Evolutionary conservation across 2,113 vertebrate species (phyloP), one percentile per base, ranked within the genome.

Genomic region (Tachysurus vachellii): DNA sequence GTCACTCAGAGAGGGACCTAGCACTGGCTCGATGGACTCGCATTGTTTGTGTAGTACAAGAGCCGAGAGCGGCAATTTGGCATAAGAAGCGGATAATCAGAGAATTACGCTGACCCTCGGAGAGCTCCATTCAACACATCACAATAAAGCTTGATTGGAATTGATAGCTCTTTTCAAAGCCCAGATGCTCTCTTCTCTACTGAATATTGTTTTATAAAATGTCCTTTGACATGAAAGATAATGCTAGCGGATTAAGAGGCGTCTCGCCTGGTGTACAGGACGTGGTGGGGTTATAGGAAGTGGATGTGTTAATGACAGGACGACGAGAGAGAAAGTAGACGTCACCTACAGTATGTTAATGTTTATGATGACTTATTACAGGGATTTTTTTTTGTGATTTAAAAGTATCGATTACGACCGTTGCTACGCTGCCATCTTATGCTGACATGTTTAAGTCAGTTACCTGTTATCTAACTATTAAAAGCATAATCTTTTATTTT

Each of bases 71-170:
- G 88, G 71, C 42, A 66, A 92, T 94, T 93, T 94, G 92, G 92
- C 90, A 91, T 44, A 57, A 91, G 92, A 92, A 89, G 71, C 88
- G 89, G 92, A 93, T 94, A 95, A 94, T 95, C 91, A 92, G 89
- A 90, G 93, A 91, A 92, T 92, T 90, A 87, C 88, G 83, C 85
- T 80, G 89, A 89, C 91, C 93, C 93, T 91, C 23, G 4, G 93
- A 94, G 92, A 92, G 92, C 88, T 91, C 91, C 91, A 93, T 94
- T 94, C 94, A 94, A 92, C 91, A 90, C 92, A 91, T 93, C 88
- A 95, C 93, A 95, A 94, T 94, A 92, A 93, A 85, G 90, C 91
- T 92, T 94, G 94, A 95, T 95, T 95, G 93, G 92, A 94, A 94
- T 92, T 94, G 93, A 94, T 95, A 93, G 93, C 85, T 90, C 91